Percentiles rank a stretch among this genome's conserved stretches.
Conservation (phyloP, 2,113 vertebrate species). For the Nannobrachium achirus region DNA sequence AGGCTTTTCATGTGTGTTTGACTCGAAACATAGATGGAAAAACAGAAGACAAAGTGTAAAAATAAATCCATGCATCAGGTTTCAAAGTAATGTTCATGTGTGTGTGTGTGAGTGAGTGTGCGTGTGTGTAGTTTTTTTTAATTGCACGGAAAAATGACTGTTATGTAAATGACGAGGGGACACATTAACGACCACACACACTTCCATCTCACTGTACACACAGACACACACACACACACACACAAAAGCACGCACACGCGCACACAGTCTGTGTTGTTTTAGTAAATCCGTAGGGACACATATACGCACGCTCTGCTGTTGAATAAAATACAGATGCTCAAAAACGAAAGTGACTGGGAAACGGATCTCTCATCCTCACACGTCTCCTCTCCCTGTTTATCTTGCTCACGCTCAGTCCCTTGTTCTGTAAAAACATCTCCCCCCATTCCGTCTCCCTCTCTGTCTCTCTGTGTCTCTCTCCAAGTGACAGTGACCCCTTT, state of each 20-base stretch:
- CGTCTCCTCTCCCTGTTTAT: neutral
- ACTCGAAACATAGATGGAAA: neutral
- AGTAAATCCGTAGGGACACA: neutral
- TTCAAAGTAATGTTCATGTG: neutral
- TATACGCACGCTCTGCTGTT: neutral
- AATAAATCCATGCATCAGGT: neutral
- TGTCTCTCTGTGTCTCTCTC: constrained; percentile 9
- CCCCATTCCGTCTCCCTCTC: neutral
- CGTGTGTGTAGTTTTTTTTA: neutral
- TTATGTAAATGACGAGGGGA: neutral
- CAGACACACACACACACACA: neutral
- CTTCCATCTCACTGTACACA: neutral
- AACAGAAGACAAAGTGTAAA: neutral
- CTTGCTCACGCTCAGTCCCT: too few species aligned
- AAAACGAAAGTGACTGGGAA: too few species aligned
- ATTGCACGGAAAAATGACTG: constrained; percentile 19
- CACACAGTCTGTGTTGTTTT: neutral
- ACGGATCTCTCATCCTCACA: neutral
- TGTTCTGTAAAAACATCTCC: too few species aligned
- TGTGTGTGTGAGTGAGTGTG: neutral
- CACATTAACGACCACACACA: neutral
- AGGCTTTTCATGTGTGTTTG: constrained; percentile 4
- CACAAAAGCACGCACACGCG: neutral
- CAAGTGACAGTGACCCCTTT: too few species aligned
- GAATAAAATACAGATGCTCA: too few species aligned